Evolutionary conservation across 2,113 vertebrate genomes (phyloP).

Genomic region (Sylvicapra grimmia): DNA sequence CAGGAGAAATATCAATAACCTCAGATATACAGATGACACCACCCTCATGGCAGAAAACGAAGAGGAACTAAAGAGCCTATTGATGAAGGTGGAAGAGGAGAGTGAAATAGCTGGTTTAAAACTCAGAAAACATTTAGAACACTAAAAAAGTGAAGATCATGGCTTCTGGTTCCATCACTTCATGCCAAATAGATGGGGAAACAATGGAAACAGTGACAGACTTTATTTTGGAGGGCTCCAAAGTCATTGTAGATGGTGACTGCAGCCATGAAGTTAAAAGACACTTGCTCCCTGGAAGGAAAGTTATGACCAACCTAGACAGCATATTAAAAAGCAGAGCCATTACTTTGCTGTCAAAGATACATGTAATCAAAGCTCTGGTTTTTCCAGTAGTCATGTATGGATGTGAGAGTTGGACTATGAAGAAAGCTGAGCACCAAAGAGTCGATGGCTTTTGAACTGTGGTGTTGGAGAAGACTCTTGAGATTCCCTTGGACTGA

Average conservation of each 20-base stretch:
- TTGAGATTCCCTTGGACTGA: neutral
- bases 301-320: neutral
- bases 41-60: neutral
- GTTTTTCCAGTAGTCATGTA: neutral
- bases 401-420: neutral
- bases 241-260: neutral
- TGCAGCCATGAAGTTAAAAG: neutral
- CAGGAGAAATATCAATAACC: neutral
- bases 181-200: neutral
- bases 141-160: neutral
- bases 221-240: neutral
- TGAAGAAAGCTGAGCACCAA: neutral
- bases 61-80: neutral
- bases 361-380: neutral
- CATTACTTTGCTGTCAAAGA: neutral
- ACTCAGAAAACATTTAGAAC: neutral
- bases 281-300: neutral
- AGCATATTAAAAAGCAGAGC: neutral
- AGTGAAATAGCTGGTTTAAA: neutral
- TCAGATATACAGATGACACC: neutral
- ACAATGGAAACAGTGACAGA: neutral
- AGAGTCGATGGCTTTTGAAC: neutral
- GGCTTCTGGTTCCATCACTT: neutral
- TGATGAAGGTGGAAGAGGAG: neutral
- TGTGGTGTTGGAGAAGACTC: neutral